phyloP scores from a whole-genome alignment of 1,140 invertebrate genomes.

The Orius insidiosus region DNA sequence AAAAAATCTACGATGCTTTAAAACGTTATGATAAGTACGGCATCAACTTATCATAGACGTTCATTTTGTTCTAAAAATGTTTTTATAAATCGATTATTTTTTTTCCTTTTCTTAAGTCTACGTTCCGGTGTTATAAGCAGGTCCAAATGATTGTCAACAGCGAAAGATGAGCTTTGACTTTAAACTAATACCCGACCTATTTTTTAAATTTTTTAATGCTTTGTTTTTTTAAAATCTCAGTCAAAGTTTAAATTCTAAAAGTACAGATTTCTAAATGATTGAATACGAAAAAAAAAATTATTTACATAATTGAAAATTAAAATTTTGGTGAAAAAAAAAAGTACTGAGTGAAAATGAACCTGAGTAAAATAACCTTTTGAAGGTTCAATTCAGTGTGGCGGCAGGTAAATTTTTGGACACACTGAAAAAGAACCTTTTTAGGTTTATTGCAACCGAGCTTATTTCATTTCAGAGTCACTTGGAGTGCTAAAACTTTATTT shows the following conservation, averaged over 20 bases:
- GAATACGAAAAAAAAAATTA: not conserved
- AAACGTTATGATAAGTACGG: not conserved
- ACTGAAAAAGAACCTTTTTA: too few species aligned
- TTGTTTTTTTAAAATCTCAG: not conserved
- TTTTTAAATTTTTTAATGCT: not conserved
- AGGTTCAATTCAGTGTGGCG: too few species aligned
- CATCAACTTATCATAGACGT: not conserved
- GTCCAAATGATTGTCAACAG: constrained; percentile 14
- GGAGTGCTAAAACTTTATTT: too few species aligned
- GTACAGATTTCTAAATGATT: not conserved
- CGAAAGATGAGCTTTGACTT: constrained; percentile 9
- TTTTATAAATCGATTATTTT: too few species aligned
- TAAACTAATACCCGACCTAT: not conserved
- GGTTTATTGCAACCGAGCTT: too few species aligned
- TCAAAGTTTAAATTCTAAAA: not conserved
- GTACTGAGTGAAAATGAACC: too few species aligned
- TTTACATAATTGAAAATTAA: not conserved
- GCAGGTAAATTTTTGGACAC: too few species aligned
- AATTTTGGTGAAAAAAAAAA: too few species aligned
- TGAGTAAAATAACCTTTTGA: too few species aligned
- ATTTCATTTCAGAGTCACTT: too few species aligned
- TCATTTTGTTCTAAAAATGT: not conserved
- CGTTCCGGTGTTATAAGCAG: not conserved
- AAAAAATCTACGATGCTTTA: not conserved
- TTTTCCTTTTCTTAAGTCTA: not conserved